Evolutionary conservation across 2,797 vertebrate genomes (phyloP), one percentile per base, ranked within the genome.

Genomic region (Pterois miles): DNA sequence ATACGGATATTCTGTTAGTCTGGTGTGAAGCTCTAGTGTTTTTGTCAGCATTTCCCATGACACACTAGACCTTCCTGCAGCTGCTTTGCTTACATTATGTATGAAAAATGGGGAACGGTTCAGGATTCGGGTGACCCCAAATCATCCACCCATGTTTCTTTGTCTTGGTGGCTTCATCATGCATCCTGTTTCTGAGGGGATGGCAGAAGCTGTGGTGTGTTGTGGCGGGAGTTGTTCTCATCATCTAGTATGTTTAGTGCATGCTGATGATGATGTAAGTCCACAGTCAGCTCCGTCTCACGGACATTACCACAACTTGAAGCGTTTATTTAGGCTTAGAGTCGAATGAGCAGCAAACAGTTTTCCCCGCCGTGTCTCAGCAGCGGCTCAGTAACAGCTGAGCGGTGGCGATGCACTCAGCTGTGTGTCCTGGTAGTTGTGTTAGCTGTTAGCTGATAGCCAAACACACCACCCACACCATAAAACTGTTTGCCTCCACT

Each of bases 221-320:
- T 52, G 40, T 10, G 6, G 56, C 11, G 2, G 0, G 62, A 67
- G 67, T 18, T 60, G 10, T n/a, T 67, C 23, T 68, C 58, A 63
- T 57, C 34, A 59, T 60, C 20, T 31, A 25, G n/a, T 6, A 27
- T 46, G 70, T 76, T 60, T 53, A 81, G 70, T 31, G 59, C 73
- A 36, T 66, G 76, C 9, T 74, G 66, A 57, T 75, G 59, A 69
- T 86, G 79, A 86, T 54, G 79, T 22, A 84, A 65, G 8, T 2
- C 27, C 64, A 13, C 25, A 18, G 79, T 56, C 4, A 56, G 0
- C 54, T 57, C 14, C 14, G 16, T 20, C 54, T 29, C 16, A 50
- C 8, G 8, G 27, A 14, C 27, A 11, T 57, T 10, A 20, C 54
- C 27, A 20, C 16, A 2, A 58, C 29, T 31, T 58, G 29, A 33